These are phyloP conservation scores for Cotesia typhae DNA, from an alignment of 1,140 invertebrate genomes.

Conservation along the genomic window DNA sequence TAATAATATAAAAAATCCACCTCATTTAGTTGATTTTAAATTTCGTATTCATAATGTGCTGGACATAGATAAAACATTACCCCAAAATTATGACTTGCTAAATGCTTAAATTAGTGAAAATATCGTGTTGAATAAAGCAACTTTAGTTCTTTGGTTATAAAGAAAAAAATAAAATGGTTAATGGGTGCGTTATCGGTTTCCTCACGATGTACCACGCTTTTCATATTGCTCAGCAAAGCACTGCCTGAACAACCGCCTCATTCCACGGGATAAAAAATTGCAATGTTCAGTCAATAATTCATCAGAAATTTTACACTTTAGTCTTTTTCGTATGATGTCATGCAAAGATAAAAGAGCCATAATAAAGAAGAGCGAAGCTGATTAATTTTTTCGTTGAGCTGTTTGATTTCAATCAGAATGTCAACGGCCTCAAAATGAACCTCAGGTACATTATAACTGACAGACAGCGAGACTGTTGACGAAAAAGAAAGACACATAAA, in stretches of 20 bases:
- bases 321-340: background rate
- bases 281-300: slow-evolving; percentile 4
- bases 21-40: background rate
- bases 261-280: slow-evolving; percentile 1
- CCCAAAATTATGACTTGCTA: background rate
- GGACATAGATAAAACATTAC: too few species aligned
- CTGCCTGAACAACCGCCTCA: background rate
- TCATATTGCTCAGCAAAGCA: background rate
- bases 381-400: slow-evolving; percentile 18
- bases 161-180: slow-evolving; percentile 48
- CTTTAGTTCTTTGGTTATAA: background rate
- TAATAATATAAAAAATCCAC: too few species aligned
- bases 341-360: slow-evolving; percentile 1
- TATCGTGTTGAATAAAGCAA: background rate
- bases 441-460: slow-evolving; percentile 19
- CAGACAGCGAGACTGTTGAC: slow-evolving; percentile 28
- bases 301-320: slow-evolving; percentile 1
- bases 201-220: slow-evolving; percentile 62
- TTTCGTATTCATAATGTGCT: background rate
- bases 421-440: slow-evolving; percentile 25
- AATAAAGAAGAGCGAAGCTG: slow-evolving; percentile 5
- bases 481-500: slow-evolving; percentile 26
- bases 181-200: slow-evolving; percentile 65
- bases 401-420: slow-evolving; percentile 26
- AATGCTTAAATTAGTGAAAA: background rate